Conservation (phyloP, 2,888 invertebrate genomes). For the Aquatica leii region DNA sequence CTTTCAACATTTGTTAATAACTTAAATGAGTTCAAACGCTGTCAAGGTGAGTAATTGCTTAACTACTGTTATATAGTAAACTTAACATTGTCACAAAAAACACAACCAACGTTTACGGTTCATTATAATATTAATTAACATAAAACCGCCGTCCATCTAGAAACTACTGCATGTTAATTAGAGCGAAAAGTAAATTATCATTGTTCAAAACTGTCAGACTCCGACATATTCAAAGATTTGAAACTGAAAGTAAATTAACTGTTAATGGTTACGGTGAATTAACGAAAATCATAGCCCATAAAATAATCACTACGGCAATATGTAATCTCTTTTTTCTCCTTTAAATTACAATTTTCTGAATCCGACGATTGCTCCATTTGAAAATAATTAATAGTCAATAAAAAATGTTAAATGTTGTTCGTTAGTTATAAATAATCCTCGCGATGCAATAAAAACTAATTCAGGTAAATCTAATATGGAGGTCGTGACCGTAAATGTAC, state of each 20-base stretch:
- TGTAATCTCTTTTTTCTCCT: slow-evolving; percentile 3
- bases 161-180: slow-evolving; percentile 8
- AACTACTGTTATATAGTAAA: too few relatives aligned
- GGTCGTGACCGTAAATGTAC: slow-evolving; percentile 12
- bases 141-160: slow-evolving; percentile 14
- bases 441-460: slow-evolving; percentile 12
- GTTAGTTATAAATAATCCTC: slow-evolving; percentile 5
- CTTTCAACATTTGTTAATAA: too few relatives aligned
- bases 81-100: too few relatives aligned
- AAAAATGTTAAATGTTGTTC: not conserved
- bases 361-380: too few relatives aligned
- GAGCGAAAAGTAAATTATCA: slow-evolving; percentile 15
- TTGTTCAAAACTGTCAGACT: slow-evolving; percentile 18
- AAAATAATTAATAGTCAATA: too few relatives aligned
- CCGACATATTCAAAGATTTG: slow-evolving; percentile 10
- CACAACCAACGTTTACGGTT: not conserved
- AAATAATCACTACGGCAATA: not conserved
- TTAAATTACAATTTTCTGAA: too few relatives aligned
- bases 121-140: slow-evolving; percentile 11
- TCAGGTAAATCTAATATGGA: slow-evolving; percentile 14
- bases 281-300: slow-evolving; percentile 8
- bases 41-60: too few relatives aligned
- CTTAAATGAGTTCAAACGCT: too few relatives aligned
- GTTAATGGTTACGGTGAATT: not conserved
- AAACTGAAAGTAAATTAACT: slow-evolving; percentile 20